Evolutionary conservation across 1,140 invertebrate genomes (phyloP), one percentile per base, ranked within the genome.

Genomic region (Manduca sexta): DNA sequence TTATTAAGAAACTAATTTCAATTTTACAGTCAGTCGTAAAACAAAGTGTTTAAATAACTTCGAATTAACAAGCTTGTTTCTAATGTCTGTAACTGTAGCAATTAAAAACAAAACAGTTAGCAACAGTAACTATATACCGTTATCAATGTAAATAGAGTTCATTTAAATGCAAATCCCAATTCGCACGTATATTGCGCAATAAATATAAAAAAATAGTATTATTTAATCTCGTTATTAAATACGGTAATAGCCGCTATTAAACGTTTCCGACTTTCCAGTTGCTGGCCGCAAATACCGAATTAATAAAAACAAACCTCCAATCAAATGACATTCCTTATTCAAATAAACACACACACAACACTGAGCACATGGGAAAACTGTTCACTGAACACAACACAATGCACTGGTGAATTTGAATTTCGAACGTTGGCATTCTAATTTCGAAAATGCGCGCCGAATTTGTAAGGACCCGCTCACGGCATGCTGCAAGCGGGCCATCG

Each of bases 401-500:
- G 49, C 47, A 60, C 44, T 18, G 40, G 34, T 41, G 21, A 60
- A 60, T 57, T 64, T 51, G 46, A 61, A 70, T 69, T 74, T 41
- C 16, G 17, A 30, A 30, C 40, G 45, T 33, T 17, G 14, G 16
- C 38, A 40, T 30, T 26, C 21, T 43, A 37, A 44, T 44, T 51
- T 76, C 56, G 60, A 67, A 65, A 64, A 67, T 60, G 51, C 67
- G 72, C 75, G 74, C 74, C 65, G 61, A 75, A 76, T 64, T 64
- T 56, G 51, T 80, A 73, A 81, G 74, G 77, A 74, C 77, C 72
- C 75, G 80, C 74, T 76, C 70, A 84, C 77, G 76, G 52, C 49
- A 69, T 82, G 76, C 77, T 80, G 74, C 77, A 79, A 79, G 80
- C 77, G 76, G 76, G 80, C 74, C 78, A 79, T 74, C 74, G 66